Evolutionary conservation across 2,113 vertebrate genomes (phyloP).

Genomic region (Tautogolabrus adspersus): DNA sequence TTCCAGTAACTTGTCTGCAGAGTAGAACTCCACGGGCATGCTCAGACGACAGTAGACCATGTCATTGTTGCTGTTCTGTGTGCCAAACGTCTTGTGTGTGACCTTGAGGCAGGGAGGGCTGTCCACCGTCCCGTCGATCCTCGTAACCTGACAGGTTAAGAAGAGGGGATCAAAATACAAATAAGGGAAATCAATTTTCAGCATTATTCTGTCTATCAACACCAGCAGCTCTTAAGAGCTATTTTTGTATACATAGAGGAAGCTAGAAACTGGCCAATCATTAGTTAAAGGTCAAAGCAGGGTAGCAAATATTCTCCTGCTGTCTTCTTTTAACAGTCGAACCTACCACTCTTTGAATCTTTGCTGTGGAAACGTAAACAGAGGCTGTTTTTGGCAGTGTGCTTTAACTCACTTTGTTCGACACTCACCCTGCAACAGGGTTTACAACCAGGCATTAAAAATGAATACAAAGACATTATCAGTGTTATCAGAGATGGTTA

Average conservation of each 20-base stretch:
- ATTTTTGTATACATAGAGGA: not conserved
- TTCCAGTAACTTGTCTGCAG: conserved; percentile 79
- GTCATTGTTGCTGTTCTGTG: conserved; percentile 92
- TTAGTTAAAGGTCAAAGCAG: no score
- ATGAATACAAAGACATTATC: no score
- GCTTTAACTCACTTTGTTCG: no score
- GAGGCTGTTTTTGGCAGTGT: no score
- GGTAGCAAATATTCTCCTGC: no score
- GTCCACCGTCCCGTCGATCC: conserved; percentile 95
- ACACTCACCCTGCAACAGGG: no score
- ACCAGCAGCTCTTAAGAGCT: not conserved
- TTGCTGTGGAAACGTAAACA: no score
- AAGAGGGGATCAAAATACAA: not conserved
- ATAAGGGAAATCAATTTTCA: not conserved
- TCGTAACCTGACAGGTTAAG: conserved; percentile 85
- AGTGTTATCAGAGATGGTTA: no score
- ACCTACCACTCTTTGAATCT: no score
- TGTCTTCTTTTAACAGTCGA: no score
- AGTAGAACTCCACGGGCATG: conserved; percentile 93
- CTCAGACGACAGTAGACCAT: conserved; percentile 96
- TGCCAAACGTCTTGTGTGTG: conserved; percentile 95
- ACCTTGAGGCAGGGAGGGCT: conserved; percentile 96
- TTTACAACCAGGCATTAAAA: no score
- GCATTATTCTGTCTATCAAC: no score
- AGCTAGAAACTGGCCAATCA: not conserved